Base-by-base conservation (phyloP, 2,797 vertebrate genomes). In the Antennarius maculatus region DNA sequence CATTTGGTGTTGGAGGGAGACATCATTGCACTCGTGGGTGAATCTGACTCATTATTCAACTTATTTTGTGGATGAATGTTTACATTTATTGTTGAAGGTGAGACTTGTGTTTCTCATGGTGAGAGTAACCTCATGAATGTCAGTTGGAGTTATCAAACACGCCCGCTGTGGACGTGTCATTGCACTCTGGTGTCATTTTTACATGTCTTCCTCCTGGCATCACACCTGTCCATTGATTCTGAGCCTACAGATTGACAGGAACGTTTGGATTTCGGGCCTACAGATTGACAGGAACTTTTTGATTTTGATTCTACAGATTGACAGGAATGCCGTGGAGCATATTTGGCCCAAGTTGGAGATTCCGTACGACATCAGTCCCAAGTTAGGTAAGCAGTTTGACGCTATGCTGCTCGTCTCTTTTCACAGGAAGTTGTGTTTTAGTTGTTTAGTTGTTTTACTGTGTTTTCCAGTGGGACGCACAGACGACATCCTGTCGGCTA, bases 291-390 rank as follows among this genome's bases (percentile, higher is more conserved):
- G 18, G 23, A 23, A 34, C 31, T 34, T 34, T 34, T 34, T 5
- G 31, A 5, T 34, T 61, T 18, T 50, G 16, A 8, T 7, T 0
- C 9, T 28, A 1, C 66, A 91, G 88, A 6, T 0, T 0, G 49
- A 88, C 51, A 80, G 83, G 52, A 91, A 87, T 6, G 79, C 74
- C 0, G 66, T 74, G 18, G n/a, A 6, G 0, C 1, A 0, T 0
- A 1, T 0, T 0, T 92, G 91, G 91, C 59, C 74, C 4, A 69
- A 50, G 0, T 13, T 0, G 0, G 2, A 61, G 2, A 60, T 92
- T 1, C 71, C 89, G 0, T 92, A 86, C 15, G 7, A 7, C 10
- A 81, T 92, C 65, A 61, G 46, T 3, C 6, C 53, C 5, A 43
- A 48, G 0, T 0, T 90, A 1, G 71, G 91, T 91, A 2, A 78